Evolutionary conservation across 1,140 invertebrate species (phyloP).

Genomic region (Apocrypta bakeri): DNA sequence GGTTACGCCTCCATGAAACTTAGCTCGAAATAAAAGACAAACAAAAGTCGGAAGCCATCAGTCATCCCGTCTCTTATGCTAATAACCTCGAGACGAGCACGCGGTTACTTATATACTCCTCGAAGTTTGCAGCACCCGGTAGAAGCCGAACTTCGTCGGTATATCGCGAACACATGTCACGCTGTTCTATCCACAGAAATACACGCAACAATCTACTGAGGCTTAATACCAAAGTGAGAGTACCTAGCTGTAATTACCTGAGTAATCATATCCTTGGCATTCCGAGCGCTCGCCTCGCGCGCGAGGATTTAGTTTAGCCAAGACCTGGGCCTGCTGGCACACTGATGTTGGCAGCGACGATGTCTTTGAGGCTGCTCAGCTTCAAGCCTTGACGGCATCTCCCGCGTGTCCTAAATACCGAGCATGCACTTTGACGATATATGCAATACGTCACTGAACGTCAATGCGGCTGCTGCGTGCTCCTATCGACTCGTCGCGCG

Average conservation of each 20-base stretch:
- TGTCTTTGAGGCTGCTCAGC: not conserved
- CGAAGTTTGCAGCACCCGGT: not conserved
- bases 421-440: too few species aligned
- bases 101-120: not conserved
- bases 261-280: conserved; percentile 43
- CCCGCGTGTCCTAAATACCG: too few species aligned
- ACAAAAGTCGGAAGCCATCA: not conserved
- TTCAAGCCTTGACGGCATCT: not conserved
- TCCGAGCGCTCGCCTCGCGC: conserved; percentile 56
- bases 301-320: conserved; percentile 60
- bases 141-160: too few species aligned
- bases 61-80: not conserved
- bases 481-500: too few species aligned
- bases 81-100: not conserved
- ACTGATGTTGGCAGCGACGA: too few species aligned
- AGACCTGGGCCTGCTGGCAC: not conserved
- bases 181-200: too few species aligned
- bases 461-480: not conserved
- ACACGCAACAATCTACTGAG: too few species aligned
- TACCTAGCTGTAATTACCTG: not conserved
- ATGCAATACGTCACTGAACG: not conserved
- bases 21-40: not conserved
- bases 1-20: not conserved
- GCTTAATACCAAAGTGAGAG: too few species aligned
- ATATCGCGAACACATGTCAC: too few species aligned